These are phyloP conservation scores for Cottus gobio DNA, from an alignment of 2,113 vertebrate genomes.

Conservation along the genomic window DNA sequence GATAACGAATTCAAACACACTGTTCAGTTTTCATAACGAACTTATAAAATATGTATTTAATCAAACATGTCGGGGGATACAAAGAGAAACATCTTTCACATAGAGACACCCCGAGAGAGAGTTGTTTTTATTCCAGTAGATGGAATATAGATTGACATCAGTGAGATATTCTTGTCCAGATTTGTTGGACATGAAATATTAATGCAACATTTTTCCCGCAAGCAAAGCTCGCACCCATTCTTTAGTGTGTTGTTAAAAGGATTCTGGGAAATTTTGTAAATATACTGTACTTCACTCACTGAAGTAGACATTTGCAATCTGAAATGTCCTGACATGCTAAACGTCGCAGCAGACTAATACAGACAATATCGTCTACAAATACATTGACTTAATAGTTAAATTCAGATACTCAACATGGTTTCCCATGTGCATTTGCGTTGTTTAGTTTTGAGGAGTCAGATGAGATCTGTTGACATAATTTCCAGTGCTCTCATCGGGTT, in stretches of 20 bases:
- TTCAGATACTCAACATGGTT: not conserved
- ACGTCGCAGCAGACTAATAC: not conserved
- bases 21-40: not conserved
- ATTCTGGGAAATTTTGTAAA: not conserved
- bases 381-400: not conserved
- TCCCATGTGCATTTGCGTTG: not conserved
- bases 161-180: not conserved
- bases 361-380: not conserved
- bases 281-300: not conserved
- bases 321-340: not conserved
- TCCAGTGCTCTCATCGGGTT: not conserved
- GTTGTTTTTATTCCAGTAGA: not conserved
- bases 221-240: not conserved
- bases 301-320: not conserved
- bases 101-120: not conserved
- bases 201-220: not conserved
- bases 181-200: not conserved
- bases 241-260: not conserved
- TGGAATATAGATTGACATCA: not conserved
- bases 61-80: not conserved
- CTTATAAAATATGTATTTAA: not conserved
- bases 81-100: not conserved
- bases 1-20: not conserved
- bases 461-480: conserved; percentile 9
- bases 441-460: not conserved